Conservation (phyloP, 2,888 invertebrate genomes). For the Diarsia brunnea region DNA sequence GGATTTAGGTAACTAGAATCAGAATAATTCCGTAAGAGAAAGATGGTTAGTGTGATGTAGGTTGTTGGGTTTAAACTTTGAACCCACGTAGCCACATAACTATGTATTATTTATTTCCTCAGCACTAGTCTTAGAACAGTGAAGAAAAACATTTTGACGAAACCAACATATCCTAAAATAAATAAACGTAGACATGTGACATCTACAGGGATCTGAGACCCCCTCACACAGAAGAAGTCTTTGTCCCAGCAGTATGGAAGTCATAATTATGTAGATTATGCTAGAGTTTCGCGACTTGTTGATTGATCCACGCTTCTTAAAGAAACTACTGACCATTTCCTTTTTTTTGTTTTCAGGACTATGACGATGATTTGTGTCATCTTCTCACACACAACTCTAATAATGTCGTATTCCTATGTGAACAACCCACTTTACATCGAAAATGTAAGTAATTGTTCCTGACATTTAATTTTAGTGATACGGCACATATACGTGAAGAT, state of each 20-base stretch:
- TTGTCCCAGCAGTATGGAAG: no score
- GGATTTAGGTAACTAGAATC: conserved; percentile 78
- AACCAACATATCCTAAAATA: neutral
- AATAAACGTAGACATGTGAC: neutral
- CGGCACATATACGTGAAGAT: neutral
- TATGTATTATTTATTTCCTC: neutral
- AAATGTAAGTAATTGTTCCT: conserved; percentile 72
- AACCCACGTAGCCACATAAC: neutral
- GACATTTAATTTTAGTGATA: neutral
- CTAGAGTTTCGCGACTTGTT: neutral
- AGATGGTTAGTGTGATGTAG: neutral
- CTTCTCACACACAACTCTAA: conserved; percentile 83
- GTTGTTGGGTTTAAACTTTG: neutral
- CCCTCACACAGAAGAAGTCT: neutral
- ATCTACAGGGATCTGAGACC: neutral
- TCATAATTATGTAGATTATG: neutral
- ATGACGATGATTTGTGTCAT: conserved; percentile 86
- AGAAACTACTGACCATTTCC: neutral
- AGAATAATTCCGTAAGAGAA: neutral
- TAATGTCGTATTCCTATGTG: conserved; percentile 77
- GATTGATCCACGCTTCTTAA: neutral
- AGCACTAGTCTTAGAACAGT: neutral
- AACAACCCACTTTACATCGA: conserved; percentile 84
- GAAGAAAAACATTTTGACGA: neutral
- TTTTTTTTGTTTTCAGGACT: conserved; percentile 76